Base-by-base conservation (phyloP, 2,888 invertebrate genomes). In the Endotricha flammealis region DNA sequence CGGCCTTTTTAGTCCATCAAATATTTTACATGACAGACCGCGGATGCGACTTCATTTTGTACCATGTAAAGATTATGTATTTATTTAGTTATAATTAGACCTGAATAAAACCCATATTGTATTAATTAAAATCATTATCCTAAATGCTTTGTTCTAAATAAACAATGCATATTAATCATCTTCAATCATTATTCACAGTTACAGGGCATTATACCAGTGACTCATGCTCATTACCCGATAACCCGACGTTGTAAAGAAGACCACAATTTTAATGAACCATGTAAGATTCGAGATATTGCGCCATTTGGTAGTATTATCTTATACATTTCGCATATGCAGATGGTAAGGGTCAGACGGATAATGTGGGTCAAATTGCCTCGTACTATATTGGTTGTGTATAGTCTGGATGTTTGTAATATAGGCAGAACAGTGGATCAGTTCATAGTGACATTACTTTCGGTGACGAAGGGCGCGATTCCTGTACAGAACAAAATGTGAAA, bases 331-430 rank as follows among this genome's bases (percentile, higher is more conserved):
- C 28, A 25, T 33, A 33, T 29, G 20, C 34, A 38, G 37, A 44
- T 39, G 39, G 34, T 40, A 34, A 38, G 44, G 48, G 48, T 48
- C 46, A 48, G 24, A 32, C 37, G 14, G 13, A 27, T 36, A 36
- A 50, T 42, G 36, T 48, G 35, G 44, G 46, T 46, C 43, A 45
- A 41, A 41, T 32, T 29, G 22, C n/a, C n/a, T n/a, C n/a, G 14
- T 29, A 29, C 8, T 14, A 13, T 13, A 29, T 10, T n/a, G 3
- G 5, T 9, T 16, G 16, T 14, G 9, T 28, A 14, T n/a, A 13
- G n/a, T 24, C 5, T 24, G 9, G n/a, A n/a, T n/a, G n/a, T n/a
- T n/a, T n/a, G n/a, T n/a, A n/a, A n/a, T n/a, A n/a, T n/a, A n/a
- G n/a, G n/a, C n/a, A n/a, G n/a, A n/a, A n/a, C n/a, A n/a, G n/a